Percentiles rank a stretch among this genome's conserved stretches.
phyloP scores from a whole-genome alignment of 2,113 vertebrate species.

The Ramphastos sulfuratus region DNA sequence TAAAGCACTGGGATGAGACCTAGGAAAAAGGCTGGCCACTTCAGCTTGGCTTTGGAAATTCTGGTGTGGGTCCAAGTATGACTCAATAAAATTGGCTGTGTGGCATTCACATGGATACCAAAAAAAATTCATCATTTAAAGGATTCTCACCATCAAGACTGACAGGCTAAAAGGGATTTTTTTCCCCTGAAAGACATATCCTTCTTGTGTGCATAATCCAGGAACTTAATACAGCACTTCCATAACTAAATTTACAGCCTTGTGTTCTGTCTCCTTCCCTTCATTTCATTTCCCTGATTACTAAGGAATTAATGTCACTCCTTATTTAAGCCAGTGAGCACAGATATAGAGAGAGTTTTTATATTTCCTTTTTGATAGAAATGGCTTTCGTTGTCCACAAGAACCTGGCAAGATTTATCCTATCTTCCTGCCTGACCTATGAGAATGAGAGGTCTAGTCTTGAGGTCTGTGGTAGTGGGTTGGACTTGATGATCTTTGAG shows the following conservation, averaged over 20 bases:
- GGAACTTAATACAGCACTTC: slow-evolving; percentile 57
- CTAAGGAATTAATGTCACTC: slow-evolving; percentile 29
- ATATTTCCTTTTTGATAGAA: not conserved
- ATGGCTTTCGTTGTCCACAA: not conserved
- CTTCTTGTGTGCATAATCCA: slow-evolving; percentile 8
- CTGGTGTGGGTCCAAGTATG: not conserved
- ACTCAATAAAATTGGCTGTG: not conserved
- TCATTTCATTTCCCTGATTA: slow-evolving; percentile 34
- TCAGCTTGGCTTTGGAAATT: not conserved
- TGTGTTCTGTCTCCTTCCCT: slow-evolving; percentile 21
- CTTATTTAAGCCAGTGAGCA: not conserved
- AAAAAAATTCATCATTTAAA: not conserved
- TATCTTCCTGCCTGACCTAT: not conserved
- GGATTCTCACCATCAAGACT: not conserved
- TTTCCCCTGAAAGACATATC: slow-evolving; percentile 25
- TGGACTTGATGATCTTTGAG: too few species aligned
- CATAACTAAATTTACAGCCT: slow-evolving; percentile 60
- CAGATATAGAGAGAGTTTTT: not conserved
- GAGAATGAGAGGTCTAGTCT: not conserved
- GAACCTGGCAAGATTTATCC: not conserved
- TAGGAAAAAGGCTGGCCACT: not conserved
- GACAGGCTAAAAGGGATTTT: not conserved
- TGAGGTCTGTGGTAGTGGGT: too few species aligned
- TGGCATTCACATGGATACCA: not conserved
- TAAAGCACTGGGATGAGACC: not conserved